Evolutionary conservation across 1,140 invertebrate genomes (phyloP), one percentile per base, ranked within the genome.

Genomic region (Drosophila kurseongensis): DNA sequence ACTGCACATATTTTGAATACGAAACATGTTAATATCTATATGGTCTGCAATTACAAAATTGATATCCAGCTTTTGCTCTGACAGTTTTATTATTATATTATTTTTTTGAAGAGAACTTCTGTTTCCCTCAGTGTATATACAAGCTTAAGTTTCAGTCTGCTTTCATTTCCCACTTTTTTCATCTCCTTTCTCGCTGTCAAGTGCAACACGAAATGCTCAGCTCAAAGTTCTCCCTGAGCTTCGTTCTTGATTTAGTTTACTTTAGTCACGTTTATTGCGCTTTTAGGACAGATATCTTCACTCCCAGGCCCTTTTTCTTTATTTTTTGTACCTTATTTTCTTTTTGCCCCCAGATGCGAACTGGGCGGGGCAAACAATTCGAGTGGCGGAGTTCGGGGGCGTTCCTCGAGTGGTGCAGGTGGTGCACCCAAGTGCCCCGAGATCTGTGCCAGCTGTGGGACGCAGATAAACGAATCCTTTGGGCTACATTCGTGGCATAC

Each of bases 191-290:
- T 13, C 32, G 60, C 59, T 58, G 65, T 76, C 74, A 63, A 75
- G 61, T 66, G 72, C 72, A 68, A 76, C 56, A 60, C 67, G 69
- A 61, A 73, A 61, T 59, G 65, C 65, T 68, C 61, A 63, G 45
- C 65, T 68, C 60, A 54, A 54, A 68, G 65, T 66, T 66, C 65
- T 52, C 47, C 65, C 13, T 52, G 65, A 27, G 60, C 65, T 45
- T 66, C 65, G 68, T 58, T 71, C 68, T 71, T 71, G 68, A 71
- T 71, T 71, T 71, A 71, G 57, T 78, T 78, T 71, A 78, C 66
- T 78, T 78, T 57, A 78, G 56, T 78, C 55, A 78, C 75, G 51
- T 71, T 71, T 71, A 71, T 71, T 71, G 68, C 68, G 65, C 68
- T 71, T 71, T 71, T 71, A 71, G 68, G 66, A 71, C 68, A 71